Evolutionary conservation across 2,797 vertebrate species (phyloP).

Genomic region (Epinephelus awoara): DNA sequence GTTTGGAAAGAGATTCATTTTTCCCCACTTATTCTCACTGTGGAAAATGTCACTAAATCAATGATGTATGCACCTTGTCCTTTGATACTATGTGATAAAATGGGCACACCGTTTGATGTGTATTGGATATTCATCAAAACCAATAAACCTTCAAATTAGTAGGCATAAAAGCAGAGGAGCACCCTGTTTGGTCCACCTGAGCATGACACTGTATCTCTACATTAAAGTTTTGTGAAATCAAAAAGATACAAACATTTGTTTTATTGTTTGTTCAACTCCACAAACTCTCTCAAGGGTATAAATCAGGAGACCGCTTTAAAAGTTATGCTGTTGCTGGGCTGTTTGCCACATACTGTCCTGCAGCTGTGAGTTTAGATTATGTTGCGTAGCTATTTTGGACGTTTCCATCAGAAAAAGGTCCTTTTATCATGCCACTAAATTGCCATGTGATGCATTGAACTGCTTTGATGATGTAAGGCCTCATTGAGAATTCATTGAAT

Average conservation of each 20-base stretch:
- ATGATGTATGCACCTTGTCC: neutral
- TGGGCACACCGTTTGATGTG: neutral
- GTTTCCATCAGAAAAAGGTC: neutral
- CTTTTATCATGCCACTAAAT: neutral
- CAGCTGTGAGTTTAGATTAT: neutral
- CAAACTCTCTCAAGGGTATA: neutral
- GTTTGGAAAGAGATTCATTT: neutral
- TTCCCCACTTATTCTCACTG: neutral
- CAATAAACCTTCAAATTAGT: neutral
- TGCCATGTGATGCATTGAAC: neutral
- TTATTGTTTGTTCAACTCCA: neutral
- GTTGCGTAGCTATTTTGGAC: neutral
- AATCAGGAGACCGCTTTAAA: neutral
- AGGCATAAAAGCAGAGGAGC: neutral
- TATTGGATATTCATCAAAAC: neutral
- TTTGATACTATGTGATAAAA: slow-evolving; percentile 1
- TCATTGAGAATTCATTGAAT: neutral
- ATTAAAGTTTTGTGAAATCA: neutral
- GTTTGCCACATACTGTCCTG: neutral
- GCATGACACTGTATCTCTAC: neutral
- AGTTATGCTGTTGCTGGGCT: neutral
- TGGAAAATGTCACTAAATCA: neutral
- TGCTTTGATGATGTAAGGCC: slow-evolving; percentile 2
- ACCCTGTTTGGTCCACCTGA: neutral
- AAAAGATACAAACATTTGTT: no score